Percentiles rank a stretch among this genome's conserved stretches.
These are phyloP conservation scores for Cinclus cinclus DNA, from an alignment of 2,113 vertebrate species.

Conservation along the genomic window DNA sequence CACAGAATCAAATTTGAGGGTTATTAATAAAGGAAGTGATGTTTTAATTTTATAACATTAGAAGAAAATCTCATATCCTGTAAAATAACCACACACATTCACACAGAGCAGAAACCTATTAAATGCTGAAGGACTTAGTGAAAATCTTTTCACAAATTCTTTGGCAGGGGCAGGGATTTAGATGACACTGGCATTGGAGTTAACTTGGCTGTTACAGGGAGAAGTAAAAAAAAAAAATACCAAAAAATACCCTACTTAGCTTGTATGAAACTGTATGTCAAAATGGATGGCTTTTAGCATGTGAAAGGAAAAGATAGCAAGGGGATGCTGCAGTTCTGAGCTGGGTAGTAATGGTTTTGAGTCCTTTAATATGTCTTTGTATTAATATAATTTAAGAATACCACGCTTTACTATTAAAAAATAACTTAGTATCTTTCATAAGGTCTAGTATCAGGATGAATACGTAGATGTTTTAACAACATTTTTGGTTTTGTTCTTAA, in stretches of 20 bases:
- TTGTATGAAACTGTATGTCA: slow-evolving; percentile 53
- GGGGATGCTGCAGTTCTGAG: slow-evolving; percentile 74
- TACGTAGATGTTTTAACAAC: slow-evolving; percentile 83
- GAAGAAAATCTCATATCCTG: background rate
- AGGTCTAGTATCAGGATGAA: slow-evolving; percentile 81
- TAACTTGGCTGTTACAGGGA: slow-evolving; percentile 1
- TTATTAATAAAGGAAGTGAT: background rate
- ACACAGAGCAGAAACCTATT: background rate
- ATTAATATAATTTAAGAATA: slow-evolving; percentile 83
- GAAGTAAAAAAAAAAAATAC: background rate
- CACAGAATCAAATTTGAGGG: background rate
- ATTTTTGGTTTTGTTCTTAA: slow-evolving; percentile 77
- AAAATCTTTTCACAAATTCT: background rate
- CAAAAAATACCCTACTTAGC: slow-evolving; percentile 9
- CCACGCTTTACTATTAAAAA: slow-evolving; percentile 84
- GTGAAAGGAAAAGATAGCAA: background rate
- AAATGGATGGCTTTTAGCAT: background rate
- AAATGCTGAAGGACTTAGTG: background rate
- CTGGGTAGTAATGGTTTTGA: slow-evolving; percentile 66
- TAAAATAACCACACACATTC: background rate
- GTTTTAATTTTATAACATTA: background rate
- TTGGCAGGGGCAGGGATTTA: background rate
- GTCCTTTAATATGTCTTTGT: slow-evolving; percentile 79
- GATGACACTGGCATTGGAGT: background rate
- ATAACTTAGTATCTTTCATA: slow-evolving; percentile 74